A percentile compares a stretch with the other conserved stretches of the same genome.
phyloP scores from a whole-genome alignment of 1,140 invertebrate species.

The Maconellicoccus hirsutus region DNA sequence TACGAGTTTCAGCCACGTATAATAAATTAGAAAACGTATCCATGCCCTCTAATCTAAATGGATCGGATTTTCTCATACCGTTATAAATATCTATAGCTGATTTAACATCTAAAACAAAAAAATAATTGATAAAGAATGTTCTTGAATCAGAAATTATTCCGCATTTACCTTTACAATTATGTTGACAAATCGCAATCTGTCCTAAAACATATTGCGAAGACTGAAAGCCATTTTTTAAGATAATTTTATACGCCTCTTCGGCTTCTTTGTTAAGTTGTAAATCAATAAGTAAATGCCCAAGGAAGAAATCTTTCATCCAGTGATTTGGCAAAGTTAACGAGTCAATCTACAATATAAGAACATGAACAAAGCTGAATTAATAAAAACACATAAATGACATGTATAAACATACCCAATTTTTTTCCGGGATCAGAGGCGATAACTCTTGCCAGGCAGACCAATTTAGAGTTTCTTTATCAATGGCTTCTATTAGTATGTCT shows the following conservation, averaged over 20 bases:
- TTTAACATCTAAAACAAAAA: conserved; percentile 62
- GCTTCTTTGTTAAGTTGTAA: conserved; percentile 79
- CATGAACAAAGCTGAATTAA: conserved; percentile 17
- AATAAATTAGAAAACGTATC: conserved; percentile 94
- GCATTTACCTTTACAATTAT: conserved; percentile 22
- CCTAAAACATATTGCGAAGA: background rate
- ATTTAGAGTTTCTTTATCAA: conserved; percentile 64
- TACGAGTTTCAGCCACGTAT: conserved; percentile 86
- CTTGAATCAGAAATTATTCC: conserved; percentile 15
- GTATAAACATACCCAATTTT: conserved; percentile 35
- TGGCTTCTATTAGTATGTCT: conserved; percentile 63
- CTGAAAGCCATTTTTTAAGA: conserved; percentile 65
- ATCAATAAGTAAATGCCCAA: conserved; percentile 81
- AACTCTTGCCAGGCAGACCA: conserved; percentile 93
- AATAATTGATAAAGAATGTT: background rate
- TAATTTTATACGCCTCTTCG: conserved; percentile 87
- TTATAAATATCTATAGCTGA: conserved; percentile 75
- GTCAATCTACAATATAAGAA: conserved; percentile 39
- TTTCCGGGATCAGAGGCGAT: conserved; percentile 69
- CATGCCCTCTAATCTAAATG: conserved; percentile 86
- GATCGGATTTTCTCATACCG: conserved; percentile 70
- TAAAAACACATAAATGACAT: background rate
- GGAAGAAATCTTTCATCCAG: conserved; percentile 92
- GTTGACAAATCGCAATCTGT: background rate
- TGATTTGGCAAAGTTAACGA: conserved; percentile 72